Evolutionary conservation across 2,888 invertebrate genomes (phyloP), one percentile per base, ranked within the genome.

Genomic region (Volucella bombylans): DNA sequence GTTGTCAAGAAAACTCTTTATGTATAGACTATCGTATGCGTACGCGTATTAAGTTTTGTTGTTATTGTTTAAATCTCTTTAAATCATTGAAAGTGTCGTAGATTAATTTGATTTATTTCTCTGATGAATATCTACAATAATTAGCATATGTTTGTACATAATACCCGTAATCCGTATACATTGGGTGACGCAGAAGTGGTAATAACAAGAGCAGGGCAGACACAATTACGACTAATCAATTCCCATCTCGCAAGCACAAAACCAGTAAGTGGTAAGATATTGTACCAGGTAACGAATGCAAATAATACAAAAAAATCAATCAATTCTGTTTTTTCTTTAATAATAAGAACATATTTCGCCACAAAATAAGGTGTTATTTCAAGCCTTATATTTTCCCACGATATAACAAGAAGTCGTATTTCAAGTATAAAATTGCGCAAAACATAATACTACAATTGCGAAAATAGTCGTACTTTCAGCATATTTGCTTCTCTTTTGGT

Each of bases 381-480:
- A 31, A 72, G 54, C 43, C 31, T 62, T 18, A n/a, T 49, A 52
- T 50, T 50, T 74, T 80, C 74, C 57, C 80, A 73, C 69, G 65
- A 52, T 45, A 57, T 18, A 23, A 45, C 41, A 55, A 52, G 57
- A 62, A 62, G 23, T 73, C 74, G 67, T 50, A 69, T 81, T 74
- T 76, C 74, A 71, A 78, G 55, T 57, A 47, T 71, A 50, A 73
- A 31, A 47, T 54, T 72, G 50, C 23, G 54, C 15, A 43, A 6
- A 52, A 41, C 49, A 71, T 69, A 59, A 76, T 69, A 59, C 59
- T 65, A 52, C 65, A 68, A 50, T 62, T 50, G 39, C 55, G 31
- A 64, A 67, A 50, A 15, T 57, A 39, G 10, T 41, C 11, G 10
- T 31, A 31, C 31, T 31, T 6, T 4, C 6, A 31, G 31, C 31